A percentile compares a stretch with the other conserved stretches of the same genome.
Evolutionary conservation across 2,888 invertebrate species (phyloP).

Genomic region (Megaustenia siamemsis): DNA sequence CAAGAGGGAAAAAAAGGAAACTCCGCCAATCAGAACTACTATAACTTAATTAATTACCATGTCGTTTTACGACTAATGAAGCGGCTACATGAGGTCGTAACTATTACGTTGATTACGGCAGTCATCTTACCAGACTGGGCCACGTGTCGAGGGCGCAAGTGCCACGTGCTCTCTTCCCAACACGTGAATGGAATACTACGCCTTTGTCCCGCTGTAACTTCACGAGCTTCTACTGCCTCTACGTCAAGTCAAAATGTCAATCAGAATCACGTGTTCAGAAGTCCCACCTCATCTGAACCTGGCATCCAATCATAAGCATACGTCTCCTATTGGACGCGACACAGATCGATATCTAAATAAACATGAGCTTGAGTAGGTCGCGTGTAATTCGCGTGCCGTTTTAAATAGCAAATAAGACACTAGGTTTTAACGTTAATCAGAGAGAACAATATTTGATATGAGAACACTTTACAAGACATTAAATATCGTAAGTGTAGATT

Average conservation of each 20-base stretch:
- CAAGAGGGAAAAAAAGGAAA: not conserved
- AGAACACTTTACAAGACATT: too few species aligned
- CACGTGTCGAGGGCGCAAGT: conserved; percentile 22
- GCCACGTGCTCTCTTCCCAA: conserved; percentile 30
- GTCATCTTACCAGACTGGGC: conserved; percentile 13
- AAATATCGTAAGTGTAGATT: too few species aligned
- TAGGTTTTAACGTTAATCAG: not conserved
- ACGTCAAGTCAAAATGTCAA: conserved; percentile 18
- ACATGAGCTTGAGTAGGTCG: conserved; percentile 14
- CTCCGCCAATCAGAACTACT: conserved; percentile 23
- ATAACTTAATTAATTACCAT: conserved; percentile 29
- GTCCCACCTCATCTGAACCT: not conserved
- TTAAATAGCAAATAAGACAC: conserved; percentile 5
- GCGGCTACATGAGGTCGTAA: not conserved
- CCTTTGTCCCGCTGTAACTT: not conserved
- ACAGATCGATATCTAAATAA: conserved; percentile 29
- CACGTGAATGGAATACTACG: not conserved
- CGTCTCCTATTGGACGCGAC: not conserved
- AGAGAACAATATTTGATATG: too few species aligned
- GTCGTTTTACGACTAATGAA: conserved; percentile 2
- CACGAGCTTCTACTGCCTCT: not conserved
- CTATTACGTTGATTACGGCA: conserved; percentile 18
- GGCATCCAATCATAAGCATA: not conserved
- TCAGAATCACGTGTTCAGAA: not conserved
- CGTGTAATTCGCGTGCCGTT: conserved; percentile 12